Percentiles rank a stretch among this genome's conserved stretches.
These are phyloP conservation scores for Drosophila setifemur DNA, from an alignment of 1,140 invertebrate genomes.

Conservation along the genomic window DNA sequence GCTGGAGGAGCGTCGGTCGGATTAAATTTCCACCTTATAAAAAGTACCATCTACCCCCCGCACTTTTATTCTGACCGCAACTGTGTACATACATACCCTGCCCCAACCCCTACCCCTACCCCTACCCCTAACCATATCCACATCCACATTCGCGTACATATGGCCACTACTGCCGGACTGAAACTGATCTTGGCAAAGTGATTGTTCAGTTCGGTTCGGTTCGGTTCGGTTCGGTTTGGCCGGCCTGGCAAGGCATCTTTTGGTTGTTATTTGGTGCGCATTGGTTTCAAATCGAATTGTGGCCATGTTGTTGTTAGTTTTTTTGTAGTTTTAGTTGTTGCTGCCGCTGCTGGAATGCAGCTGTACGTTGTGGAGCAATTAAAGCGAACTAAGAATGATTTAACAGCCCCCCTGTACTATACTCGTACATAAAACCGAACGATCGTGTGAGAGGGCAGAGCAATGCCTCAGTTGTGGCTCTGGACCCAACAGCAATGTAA, in stretches of 20 bases:
- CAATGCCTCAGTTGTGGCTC: slow-evolving; percentile 9
- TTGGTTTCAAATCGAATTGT: slow-evolving; percentile 43
- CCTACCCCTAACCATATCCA: too few relatives aligned
- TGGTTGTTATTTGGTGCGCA: slow-evolving; percentile 44
- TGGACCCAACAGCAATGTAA: neutral
- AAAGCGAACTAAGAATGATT: slow-evolving; percentile 60
- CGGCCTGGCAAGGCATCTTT: slow-evolving; percentile 40
- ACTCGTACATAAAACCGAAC: slow-evolving; percentile 1
- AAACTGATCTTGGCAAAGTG: slow-evolving; percentile 54
- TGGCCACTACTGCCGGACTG: slow-evolving; percentile 20
- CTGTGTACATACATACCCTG: slow-evolving; percentile 20
- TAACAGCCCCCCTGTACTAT: slow-evolving; percentile 16
- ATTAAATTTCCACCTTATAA: slow-evolving; percentile 47
- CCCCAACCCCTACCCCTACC: too few relatives aligned
- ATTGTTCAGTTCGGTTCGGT: slow-evolving; percentile 32
- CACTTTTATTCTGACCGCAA: slow-evolving; percentile 42
- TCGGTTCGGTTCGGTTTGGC: neutral
- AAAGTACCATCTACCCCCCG: slow-evolving; percentile 24
- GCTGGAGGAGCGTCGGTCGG: slow-evolving; percentile 21
- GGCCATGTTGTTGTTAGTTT: slow-evolving; percentile 21
- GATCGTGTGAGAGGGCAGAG: slow-evolving; percentile 30
- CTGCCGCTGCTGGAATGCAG: slow-evolving; percentile 30
- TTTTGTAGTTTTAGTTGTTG: too few relatives aligned
- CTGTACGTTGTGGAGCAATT: slow-evolving; percentile 39
- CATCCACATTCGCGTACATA: neutral